These are phyloP conservation scores for Gymnocypris eckloni DNA, from an alignment of 2,797 vertebrate genomes.

Conservation along the genomic window DNA sequence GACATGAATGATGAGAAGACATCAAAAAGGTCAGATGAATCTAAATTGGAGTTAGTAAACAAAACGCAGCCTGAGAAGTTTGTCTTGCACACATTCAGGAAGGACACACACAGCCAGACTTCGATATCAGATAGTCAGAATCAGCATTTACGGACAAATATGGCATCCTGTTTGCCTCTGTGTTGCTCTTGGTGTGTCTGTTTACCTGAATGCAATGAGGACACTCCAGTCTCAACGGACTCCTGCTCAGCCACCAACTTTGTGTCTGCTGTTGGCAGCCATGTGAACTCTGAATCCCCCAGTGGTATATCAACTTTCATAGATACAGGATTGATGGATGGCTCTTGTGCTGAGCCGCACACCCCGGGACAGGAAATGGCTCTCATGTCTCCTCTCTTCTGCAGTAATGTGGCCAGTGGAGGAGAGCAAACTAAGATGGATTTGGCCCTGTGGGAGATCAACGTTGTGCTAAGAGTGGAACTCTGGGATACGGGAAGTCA, in stretches of 20 bases:
- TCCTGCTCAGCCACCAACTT: background rate
- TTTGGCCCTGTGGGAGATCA: constrained; percentile 67
- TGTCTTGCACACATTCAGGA: constrained; percentile 3
- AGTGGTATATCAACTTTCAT: constrained; percentile 1
- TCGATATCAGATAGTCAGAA: constrained; percentile 6
- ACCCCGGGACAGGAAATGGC: constrained; percentile 18
- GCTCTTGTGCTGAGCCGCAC: background rate
- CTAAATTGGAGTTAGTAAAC: background rate
- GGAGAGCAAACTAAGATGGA: constrained; percentile 55
- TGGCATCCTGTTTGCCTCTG: constrained; percentile 6
- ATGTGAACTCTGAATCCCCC: constrained; percentile 16
- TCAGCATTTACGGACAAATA: background rate
- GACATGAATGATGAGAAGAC: constrained; percentile 1
- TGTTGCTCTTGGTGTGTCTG: background rate
- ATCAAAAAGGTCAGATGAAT: constrained; percentile 11
- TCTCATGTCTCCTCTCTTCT: constrained; percentile 35
- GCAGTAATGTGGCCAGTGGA: constrained; percentile 3
- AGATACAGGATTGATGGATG: background rate
- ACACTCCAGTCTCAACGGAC: background rate
- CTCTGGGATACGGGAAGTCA: constrained; percentile 67
- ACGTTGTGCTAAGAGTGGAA: constrained; percentile 73
- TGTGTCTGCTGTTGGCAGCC: background rate
- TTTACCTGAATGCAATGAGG: background rate
- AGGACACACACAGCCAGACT: constrained; percentile 12
- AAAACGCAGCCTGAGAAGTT: background rate